Base-by-base conservation (phyloP, 2,888 invertebrate species). In the Allygus modestus region DNA sequence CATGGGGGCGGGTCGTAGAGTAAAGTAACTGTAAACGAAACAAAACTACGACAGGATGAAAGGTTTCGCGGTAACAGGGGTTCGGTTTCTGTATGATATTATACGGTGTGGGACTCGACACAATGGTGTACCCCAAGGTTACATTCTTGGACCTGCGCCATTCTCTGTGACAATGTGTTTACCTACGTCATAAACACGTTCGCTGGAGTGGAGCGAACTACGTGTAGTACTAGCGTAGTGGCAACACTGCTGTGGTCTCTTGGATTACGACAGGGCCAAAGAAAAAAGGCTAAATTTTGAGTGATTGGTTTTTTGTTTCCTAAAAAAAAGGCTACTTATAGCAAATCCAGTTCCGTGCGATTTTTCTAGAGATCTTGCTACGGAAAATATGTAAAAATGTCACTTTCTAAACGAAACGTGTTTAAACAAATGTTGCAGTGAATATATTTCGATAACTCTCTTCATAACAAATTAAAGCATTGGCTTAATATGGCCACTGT, bases 101-200 rank as follows among this genome's bases (percentile, higher is more conserved):
- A 23, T 23, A 54, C 17, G 4, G 65, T 65, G 65, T 65, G 31
- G 65, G 65, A 65, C 28, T 65, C n/a, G 65, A 65, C 65, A 58
- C 58, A 31, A 65, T 65, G 65, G 65, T 11, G 65, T 65, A 4
- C 28, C 31, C 28, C 65, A 65, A 65, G 65, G 65, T 65, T 65
- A 28, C 65, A 65, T 65, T 65, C 65, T 31, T 65, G 65, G 65
- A 31, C 28, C 65, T 1, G 28, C 31, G 65, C 65, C 65, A 65
- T 58, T 58, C 65, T 28, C 65, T 28, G 28, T 28, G 65, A 65
- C 65, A 65, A 65, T 31, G 28, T 65, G 65, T 65, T 58, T 65
- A 31, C 28, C 9, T 65, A 65, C 65, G 65, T 65, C 65, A 65
- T n/a, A 65, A 65, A 7, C 28, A 28, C 65, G 65, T 11, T 65